These are phyloP conservation scores for Brevimyrus niger DNA, from an alignment of 2,113 vertebrate species.

Conservation along the genomic window DNA sequence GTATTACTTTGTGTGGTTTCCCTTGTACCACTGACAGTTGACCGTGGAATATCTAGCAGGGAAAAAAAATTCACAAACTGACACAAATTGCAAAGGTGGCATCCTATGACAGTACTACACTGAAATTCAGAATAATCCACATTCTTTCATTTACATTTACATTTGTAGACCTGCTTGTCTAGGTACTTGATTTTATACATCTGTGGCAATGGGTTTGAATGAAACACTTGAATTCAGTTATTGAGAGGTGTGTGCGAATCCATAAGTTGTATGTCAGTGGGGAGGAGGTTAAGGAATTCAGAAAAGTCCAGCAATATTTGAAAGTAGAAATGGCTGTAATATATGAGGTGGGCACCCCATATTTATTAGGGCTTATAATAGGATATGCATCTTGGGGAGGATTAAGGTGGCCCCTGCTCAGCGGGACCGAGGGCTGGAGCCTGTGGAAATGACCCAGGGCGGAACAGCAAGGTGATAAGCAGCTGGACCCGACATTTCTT, in stretches of 20 bases:
- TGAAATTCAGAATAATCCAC: background rate
- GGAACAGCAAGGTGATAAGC: background rate
- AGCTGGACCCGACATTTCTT: constrained; percentile 5
- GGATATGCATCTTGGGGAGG: background rate
- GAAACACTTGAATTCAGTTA: background rate
- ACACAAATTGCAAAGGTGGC: background rate
- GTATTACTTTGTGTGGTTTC: background rate
- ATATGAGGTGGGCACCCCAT: background rate
- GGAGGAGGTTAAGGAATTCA: background rate
- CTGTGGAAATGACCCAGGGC: background rate
- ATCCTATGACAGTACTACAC: background rate
- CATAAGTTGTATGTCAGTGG: background rate
- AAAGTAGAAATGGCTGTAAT: background rate
- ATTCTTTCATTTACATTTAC: no score
- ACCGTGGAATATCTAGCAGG: background rate
- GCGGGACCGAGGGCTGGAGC: background rate
- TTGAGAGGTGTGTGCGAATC: background rate
- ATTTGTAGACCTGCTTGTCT: background rate
- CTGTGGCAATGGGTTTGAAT: background rate
- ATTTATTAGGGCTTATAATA: background rate
- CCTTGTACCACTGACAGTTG: background rate
- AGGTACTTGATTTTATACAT: background rate
- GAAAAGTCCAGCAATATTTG: background rate
- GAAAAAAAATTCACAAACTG: background rate
- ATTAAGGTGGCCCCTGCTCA: background rate